These are phyloP conservation scores for Nasua narica DNA, from an alignment of 2,797 vertebrate species.

Conservation along the genomic window DNA sequence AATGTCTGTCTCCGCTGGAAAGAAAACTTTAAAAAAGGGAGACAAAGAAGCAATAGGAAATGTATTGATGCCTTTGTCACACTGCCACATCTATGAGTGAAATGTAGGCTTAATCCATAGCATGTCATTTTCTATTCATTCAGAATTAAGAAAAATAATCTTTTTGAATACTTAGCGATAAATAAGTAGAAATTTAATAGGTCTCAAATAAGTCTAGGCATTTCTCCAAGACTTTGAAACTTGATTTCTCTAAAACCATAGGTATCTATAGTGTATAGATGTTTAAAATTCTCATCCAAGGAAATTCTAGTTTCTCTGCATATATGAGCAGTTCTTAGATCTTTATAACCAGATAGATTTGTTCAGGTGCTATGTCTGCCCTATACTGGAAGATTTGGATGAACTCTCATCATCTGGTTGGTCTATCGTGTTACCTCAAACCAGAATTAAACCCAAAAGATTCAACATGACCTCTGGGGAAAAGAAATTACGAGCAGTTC, in stretches of 20 bases:
- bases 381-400: neutral
- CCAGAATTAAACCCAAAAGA: neutral
- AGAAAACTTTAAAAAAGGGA: neutral
- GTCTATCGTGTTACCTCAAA: neutral
- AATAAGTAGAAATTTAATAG: conserved; percentile 47
- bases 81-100: neutral
- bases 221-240: conserved; percentile 50
- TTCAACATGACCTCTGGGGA: neutral
- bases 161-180: conserved; percentile 40
- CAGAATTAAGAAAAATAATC: conserved; percentile 60
- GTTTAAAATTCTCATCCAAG: conserved; percentile 26
- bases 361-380: neutral
- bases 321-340: neutral
- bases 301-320: conserved; percentile 20
- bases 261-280: neutral
- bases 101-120: conserved; percentile 20
- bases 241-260: conserved; percentile 17
- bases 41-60: conserved; percentile 21
- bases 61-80: neutral
- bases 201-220: conserved; percentile 21
- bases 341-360: conserved; percentile 4
- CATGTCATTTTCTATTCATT: conserved; percentile 36
- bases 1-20: conserved; percentile 9
- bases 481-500: neutral
- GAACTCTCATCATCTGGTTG: neutral